Evolutionary conservation across 1,140 invertebrate species (phyloP).

Genomic region (Sarcophaga peregrina): DNA sequence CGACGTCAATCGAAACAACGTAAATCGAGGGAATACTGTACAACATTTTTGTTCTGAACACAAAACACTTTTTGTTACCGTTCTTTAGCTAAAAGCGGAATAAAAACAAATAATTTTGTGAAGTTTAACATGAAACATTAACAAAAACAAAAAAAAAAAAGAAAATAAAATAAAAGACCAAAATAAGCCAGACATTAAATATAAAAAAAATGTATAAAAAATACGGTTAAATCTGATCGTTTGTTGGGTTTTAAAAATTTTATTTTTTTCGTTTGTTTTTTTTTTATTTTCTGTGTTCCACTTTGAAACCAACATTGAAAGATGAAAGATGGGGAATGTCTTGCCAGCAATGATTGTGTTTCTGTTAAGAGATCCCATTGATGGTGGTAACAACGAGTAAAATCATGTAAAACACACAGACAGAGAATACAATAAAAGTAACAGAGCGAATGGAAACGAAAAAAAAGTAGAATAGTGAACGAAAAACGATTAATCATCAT

Average conservation of each 20-base stretch:
- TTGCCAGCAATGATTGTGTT: neutral
- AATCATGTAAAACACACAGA: slow-evolving; percentile 6
- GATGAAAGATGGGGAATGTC: slow-evolving; percentile 10
- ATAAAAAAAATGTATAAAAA: neutral
- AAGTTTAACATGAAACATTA: too few relatives aligned
- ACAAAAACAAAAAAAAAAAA: too few relatives aligned
- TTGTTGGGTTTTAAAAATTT: neutral
- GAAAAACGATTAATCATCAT: slow-evolving; percentile 10
- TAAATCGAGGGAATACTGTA: too few relatives aligned
- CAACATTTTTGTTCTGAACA: too few relatives aligned
- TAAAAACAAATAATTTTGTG: too few relatives aligned
- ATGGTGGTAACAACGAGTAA: neutral
- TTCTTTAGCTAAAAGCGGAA: neutral
- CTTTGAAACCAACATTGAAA: neutral
- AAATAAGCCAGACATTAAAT: neutral
- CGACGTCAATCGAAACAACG: too few relatives aligned
- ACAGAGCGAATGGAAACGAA: neutral
- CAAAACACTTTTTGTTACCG: neutral
- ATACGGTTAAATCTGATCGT: slow-evolving; percentile 19
- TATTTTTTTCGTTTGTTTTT: neutral
- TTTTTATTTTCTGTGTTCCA: neutral
- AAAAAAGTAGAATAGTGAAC: neutral
- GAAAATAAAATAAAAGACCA: neutral
- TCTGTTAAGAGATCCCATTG: neutral
- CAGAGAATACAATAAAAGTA: neutral